Conservation (phyloP, 1,140 invertebrate genomes). For the Caenorhabditis inopinata region DNA sequence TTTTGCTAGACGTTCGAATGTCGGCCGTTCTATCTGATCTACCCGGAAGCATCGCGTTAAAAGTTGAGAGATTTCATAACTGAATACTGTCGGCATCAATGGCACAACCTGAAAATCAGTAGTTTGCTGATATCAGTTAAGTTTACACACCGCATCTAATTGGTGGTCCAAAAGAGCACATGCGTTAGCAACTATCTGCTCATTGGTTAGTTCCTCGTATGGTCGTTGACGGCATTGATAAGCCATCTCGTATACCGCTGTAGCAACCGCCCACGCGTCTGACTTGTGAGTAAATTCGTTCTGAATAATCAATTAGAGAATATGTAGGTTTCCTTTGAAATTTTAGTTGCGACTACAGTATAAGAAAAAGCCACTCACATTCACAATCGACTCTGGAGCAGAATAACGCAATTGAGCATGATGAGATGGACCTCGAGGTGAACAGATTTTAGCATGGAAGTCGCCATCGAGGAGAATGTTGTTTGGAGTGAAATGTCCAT, state of each 20-base stretch:
- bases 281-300: slow-evolving; percentile 81
- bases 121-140: background rate
- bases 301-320: slow-evolving; percentile 48
- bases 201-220: slow-evolving; percentile 75
- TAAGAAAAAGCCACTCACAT: slow-evolving; percentile 52
- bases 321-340: background rate
- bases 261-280: slow-evolving; percentile 83
- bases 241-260: slow-evolving; percentile 83
- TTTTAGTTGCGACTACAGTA: background rate
- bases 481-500: slow-evolving; percentile 77
- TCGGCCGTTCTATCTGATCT: background rate
- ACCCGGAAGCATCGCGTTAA: background rate
- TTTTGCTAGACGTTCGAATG: background rate
- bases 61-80: slow-evolving; percentile 1
- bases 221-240: slow-evolving; percentile 74
- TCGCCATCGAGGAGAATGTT: slow-evolving; percentile 66
- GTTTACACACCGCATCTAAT: background rate
- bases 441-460: slow-evolving; percentile 64
- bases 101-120: background rate
- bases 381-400: slow-evolving; percentile 78
- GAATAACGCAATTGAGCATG: slow-evolving; percentile 77
- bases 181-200: slow-evolving; percentile 76
- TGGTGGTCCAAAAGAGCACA: slow-evolving; percentile 11
- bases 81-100: slow-evolving; percentile 3
- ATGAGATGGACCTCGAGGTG: slow-evolving; percentile 79